A percentile compares a stretch with the other conserved stretches of the same genome.
These are phyloP conservation scores for Chaetops frenatus DNA, from an alignment of 2,113 vertebrate species.

Conservation along the genomic window DNA sequence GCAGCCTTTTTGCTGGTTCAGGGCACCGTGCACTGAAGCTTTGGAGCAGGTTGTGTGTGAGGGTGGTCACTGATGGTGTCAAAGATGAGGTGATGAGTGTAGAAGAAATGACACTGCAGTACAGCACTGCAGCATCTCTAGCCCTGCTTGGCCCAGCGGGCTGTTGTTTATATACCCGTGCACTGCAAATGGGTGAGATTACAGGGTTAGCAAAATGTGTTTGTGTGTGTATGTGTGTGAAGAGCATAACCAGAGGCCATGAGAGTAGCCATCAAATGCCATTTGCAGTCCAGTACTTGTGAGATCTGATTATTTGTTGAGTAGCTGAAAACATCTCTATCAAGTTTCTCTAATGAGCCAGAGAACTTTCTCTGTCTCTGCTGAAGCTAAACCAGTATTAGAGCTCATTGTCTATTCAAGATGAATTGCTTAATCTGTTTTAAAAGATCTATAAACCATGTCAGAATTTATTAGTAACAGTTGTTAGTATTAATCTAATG, in stretches of 20 bases:
- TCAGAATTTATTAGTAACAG: not conserved
- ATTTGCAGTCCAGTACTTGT: not conserved
- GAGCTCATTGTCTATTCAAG: not conserved
- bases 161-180: not conserved
- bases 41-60: not conserved
- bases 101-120: rapidly evolving
- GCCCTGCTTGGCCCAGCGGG: not conserved
- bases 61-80: not conserved
- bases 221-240: not conserved
- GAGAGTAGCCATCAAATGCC: not conserved
- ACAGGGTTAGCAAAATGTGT: not conserved
- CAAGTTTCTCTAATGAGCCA: not conserved
- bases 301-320: not conserved
- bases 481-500: not conserved
- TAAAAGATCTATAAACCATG: not conserved
- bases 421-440: not conserved
- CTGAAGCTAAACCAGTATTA: not conserved
- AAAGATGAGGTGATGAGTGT: not conserved
- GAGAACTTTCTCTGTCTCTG: not conserved
- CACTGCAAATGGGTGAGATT: not conserved
- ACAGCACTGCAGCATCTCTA: not conserved
- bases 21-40: not conserved
- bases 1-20: not conserved
- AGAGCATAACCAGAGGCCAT: not conserved
- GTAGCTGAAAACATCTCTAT: not conserved